These are phyloP conservation scores for Nothocercus julius DNA, from an alignment of 2,113 vertebrate genomes.

Conservation along the genomic window DNA sequence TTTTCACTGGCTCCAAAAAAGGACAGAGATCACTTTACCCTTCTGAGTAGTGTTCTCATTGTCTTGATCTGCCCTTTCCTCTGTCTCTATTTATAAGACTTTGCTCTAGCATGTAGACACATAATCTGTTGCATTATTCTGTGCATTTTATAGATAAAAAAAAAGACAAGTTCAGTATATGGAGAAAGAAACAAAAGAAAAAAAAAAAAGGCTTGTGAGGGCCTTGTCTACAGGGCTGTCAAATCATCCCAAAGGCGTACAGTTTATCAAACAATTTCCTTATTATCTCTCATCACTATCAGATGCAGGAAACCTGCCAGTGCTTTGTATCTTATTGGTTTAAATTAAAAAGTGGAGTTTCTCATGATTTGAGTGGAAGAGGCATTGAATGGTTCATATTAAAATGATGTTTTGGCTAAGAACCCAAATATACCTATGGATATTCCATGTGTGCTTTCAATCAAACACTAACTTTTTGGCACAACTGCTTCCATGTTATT, in stretches of 20 bases:
- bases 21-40: neutral
- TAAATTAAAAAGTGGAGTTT: slow-evolving; percentile 50
- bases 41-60: neutral
- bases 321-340: neutral
- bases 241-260: neutral
- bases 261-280: slow-evolving; percentile 45
- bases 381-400: slow-evolving; percentile 42
- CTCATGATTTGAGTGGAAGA: neutral
- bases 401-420: slow-evolving; percentile 14
- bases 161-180: neutral
- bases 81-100: neutral
- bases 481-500: neutral
- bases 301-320: slow-evolving; percentile 41
- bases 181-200: neutral
- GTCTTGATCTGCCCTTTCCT: neutral
- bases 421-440: neutral
- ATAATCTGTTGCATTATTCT: neutral
- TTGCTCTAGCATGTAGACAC: neutral
- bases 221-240: neutral
- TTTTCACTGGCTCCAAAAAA: neutral
- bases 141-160: neutral
- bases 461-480: slow-evolving; percentile 39
- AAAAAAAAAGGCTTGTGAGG: neutral
- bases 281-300: neutral
- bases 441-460: slow-evolving; percentile 29